A percentile compares a stretch with the other conserved stretches of the same genome.
phyloP scores from a whole-genome alignment of 2,888 invertebrate genomes.

The Patella pellucida region DNA sequence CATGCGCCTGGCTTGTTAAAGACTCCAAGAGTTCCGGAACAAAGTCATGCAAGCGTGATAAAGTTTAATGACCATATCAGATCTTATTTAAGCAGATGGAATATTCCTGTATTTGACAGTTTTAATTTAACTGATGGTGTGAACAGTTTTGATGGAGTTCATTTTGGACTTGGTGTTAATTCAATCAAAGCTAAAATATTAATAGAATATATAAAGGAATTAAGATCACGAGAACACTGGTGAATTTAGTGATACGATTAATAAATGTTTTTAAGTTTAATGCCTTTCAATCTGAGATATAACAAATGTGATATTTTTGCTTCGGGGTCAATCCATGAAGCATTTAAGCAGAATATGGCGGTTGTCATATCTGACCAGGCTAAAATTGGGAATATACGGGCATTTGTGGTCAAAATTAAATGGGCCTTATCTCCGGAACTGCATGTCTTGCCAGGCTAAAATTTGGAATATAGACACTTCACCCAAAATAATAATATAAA shows the following conservation, averaged over 20 bases:
- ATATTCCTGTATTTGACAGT: conserved; percentile 32
- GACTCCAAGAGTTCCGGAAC: conserved; percentile 25
- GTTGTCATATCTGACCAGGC: too few species aligned
- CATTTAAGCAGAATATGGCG: too few species aligned
- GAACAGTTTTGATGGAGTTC: conserved; percentile 35
- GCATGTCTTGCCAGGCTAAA: too few species aligned
- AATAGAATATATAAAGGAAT: conserved; percentile 28
- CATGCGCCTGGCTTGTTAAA: conserved; percentile 36
- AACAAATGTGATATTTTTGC: too few species aligned
- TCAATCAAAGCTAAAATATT: conserved; percentile 29
- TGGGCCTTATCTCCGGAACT: too few species aligned
- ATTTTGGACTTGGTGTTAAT: conserved; percentile 34
- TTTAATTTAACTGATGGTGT: conserved; percentile 32
- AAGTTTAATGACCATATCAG: conserved; percentile 25
- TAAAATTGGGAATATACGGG: too few species aligned
- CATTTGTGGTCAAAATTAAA: too few species aligned
- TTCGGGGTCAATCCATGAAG: too few species aligned
- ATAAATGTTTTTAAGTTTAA: too few species aligned
- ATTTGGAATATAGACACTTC: too few species aligned
- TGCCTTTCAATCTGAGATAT: too few species aligned
- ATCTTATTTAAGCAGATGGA: conserved; percentile 3
- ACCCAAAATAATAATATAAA: too few species aligned
- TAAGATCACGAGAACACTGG: conserved; percentile 21
- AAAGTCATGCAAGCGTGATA: conserved; percentile 22
- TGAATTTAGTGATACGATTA: background rate